Conservation (phyloP, 2,888 invertebrate species). For the Phorcus lineatus region DNA sequence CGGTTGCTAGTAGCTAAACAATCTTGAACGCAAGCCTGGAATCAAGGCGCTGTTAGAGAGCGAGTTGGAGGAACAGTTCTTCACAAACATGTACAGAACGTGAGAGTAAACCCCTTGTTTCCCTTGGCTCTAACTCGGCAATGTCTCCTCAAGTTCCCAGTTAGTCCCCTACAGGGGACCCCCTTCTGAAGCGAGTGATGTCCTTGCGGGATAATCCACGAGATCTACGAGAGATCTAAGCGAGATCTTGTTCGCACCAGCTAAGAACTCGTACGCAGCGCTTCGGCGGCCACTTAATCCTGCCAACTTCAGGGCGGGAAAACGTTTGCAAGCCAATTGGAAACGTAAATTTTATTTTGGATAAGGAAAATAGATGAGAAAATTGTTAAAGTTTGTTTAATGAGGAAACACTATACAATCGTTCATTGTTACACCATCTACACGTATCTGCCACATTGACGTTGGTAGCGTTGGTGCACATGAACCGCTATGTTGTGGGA, state of each 20-base stretch:
- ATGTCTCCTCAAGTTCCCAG: neutral
- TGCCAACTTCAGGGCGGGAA: constrained; percentile 8
- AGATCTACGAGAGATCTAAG: neutral
- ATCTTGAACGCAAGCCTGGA: no score
- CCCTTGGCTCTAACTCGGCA: constrained; percentile 1
- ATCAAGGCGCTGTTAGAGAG: neutral
- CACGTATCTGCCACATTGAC: no score
- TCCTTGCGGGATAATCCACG: constrained; percentile 3
- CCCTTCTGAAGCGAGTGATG: neutral
- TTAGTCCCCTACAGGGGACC: neutral
- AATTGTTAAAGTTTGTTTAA: neutral
- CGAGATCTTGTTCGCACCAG: constrained; percentile 8
- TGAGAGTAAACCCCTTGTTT: neutral
- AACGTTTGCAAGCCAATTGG: constrained; percentile 23
- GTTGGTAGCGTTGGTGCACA: no score
- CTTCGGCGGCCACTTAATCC: neutral
- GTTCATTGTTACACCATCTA: no score
- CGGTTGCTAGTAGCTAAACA: no score
- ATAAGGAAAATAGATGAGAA: constrained; percentile 4
- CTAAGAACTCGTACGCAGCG: neutral
- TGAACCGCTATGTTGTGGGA: no score
- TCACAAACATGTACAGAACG: constrained; percentile 3
- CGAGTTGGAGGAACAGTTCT: neutral
- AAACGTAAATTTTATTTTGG: constrained; percentile 11
- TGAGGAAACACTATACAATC: neutral